Evolutionary conservation across 1,140 invertebrate genomes (phyloP).

Genomic region (Bicyclus anynana): DNA sequence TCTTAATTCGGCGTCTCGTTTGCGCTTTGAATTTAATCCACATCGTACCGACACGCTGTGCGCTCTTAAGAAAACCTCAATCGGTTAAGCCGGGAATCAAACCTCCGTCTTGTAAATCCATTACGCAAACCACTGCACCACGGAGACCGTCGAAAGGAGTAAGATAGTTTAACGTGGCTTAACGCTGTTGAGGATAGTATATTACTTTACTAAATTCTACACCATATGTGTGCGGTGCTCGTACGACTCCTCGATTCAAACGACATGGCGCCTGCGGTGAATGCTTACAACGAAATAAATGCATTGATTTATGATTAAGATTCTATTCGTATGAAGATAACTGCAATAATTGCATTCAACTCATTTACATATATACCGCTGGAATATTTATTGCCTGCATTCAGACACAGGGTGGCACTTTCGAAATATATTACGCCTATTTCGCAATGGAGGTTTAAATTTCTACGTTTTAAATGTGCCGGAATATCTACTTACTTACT

Average conservation of each 20-base stretch:
- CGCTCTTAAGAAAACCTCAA: no score
- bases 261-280: conserved; percentile 34
- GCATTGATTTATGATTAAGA: conserved; percentile 53
- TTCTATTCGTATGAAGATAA: conserved; percentile 50
- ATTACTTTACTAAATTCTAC: background rate
- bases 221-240: background rate
- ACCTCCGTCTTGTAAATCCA: no score
- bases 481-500: no score
- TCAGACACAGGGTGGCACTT: background rate
- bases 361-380: conserved; percentile 28
- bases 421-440: background rate
- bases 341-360: conserved; percentile 51
- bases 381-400: conserved; percentile 26
- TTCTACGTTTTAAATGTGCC: background rate
- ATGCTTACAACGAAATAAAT: conserved; percentile 34
- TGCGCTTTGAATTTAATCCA: no score
- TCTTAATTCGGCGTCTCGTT: no score
- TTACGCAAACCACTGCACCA: no score
- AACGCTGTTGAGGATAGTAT: background rate
- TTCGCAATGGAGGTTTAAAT: background rate
- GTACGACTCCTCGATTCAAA: conserved; percentile 2
- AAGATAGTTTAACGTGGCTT: background rate
- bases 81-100: no score
- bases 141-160: no score
- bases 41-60: no score